Evolutionary conservation across 1,140 invertebrate genomes (phyloP), one percentile per base, ranked within the genome.

Genomic region (Drosophila takahashii): DNA sequence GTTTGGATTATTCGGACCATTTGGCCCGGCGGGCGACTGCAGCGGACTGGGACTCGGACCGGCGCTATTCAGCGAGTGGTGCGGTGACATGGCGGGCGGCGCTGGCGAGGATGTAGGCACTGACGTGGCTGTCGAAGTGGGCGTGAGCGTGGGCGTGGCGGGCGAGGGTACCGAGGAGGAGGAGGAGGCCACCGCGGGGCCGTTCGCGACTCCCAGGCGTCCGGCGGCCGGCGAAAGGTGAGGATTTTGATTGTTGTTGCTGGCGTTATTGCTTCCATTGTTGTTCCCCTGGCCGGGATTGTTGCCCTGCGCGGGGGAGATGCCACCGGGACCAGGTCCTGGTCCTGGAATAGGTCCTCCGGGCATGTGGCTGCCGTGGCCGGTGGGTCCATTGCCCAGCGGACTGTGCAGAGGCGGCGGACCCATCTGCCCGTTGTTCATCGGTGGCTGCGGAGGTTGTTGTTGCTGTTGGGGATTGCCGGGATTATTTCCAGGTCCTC

Each of bases 401-500:
- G 91, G 91, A 91, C 91, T 92, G 60, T 92, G 91, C 69, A 92
- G 57, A 10, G 90, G 80, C 41, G 91, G 89, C 11, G 90, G 90
- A 16, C 91, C 91, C 91, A 92, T 92, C 62, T 92, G 90, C 27
- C 91, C 91, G 59, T 92, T 92, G 75, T 92, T 92, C 89, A 92
- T 92, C 58, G 92, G 90, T 53, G 81, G 77, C 67, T 90, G 90
- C 66, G 90, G 89, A 67, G 84, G 81, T 87, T 89, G 86, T 73
- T 83, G 80, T 58, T 83, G 79, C 29, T 91, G 78, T 45, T 76
- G 74, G 15, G 47, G 47, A 13, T 18, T 59, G 39, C 59, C 36
- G 22, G 59, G 44, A 50, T 66, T 66, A 50, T 66, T 66, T 0
- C 95, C 95, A 57, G 93, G 93, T 61, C 93, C 92, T 74, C 94